These are phyloP conservation scores for Machimus atricapillus DNA, from an alignment of 2,888 invertebrate genomes.

Conservation along the genomic window DNA sequence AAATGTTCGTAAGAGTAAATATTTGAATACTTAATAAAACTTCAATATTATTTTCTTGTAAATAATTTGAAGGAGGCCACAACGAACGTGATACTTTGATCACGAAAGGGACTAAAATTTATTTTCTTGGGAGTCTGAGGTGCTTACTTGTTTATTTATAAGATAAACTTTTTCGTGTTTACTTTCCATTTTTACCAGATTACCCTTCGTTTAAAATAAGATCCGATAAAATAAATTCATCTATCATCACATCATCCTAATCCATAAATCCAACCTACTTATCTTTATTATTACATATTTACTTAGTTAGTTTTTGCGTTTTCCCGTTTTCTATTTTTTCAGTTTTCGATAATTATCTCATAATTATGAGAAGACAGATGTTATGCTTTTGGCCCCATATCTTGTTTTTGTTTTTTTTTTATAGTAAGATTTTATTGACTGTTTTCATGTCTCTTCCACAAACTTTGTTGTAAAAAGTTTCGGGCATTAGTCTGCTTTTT, in stretches of 20 bases:
- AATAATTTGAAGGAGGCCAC: neutral
- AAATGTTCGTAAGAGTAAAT: neutral
- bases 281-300: neutral
- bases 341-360: neutral
- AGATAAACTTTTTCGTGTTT: neutral
- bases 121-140: no score
- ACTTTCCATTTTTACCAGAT: neutral
- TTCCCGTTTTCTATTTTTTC: neutral
- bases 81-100: no score
- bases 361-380: neutral
- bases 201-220: neutral
- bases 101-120: no score
- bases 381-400: neutral
- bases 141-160: neutral
- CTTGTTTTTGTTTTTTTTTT: no score
- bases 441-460: no score
- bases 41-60: neutral
- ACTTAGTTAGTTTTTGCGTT: neutral
- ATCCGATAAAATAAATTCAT: neutral
- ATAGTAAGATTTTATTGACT: no score
- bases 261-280: neutral
- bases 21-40: no score
- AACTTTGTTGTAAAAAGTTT: no score
- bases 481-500: no score
- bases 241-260: neutral